Evolutionary conservation across 2,113 vertebrate species (phyloP), one percentile per base, ranked within the genome.

Genomic region (Rhea americana): DNA sequence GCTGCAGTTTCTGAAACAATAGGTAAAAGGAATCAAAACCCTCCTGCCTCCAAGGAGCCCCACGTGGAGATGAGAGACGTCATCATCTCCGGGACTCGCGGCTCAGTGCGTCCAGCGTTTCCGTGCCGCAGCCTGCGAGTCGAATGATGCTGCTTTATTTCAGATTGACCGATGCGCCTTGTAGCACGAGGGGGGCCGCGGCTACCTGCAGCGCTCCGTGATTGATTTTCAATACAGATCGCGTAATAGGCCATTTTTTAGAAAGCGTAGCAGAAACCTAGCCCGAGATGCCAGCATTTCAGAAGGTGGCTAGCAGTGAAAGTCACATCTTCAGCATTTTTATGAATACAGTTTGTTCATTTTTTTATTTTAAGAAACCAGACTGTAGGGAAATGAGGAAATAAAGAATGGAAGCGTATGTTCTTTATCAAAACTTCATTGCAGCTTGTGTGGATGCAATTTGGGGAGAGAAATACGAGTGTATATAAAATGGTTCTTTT

Each of bases 161-260:
- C 73, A 22, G 73, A 53, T 5, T 65, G 58, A 41, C 81, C 66
- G 25, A 5, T 58, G 76, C 20, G 73, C 81, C 22, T 72, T 37
- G 39, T 28, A 56, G 2, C 83, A 81, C 83, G 68, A 35, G 35
- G 43, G 81, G 32, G 91, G 73, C 83, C 93, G 7, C 66, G 92
- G 35, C 77, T 90, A 66, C 89, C 91, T 90, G 93, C 83, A 62
- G 93, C 89, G 93, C 89, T 90, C 87, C n/a, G 1, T 1, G 78
- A 92, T 58, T 65, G 92, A 78, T 89, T 92, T 90, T 68, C 91
- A 14, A 61, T 91, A 73, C 84, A 47, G 1, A 66, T 32, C 89
- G 62, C 84, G 4, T 87, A 13, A 70, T 58, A 76, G 84, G 19
- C 84, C 79, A 14, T 58, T 81, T 47, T 8, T 4, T 65, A 68